Evolutionary conservation across 2,113 vertebrate species (phyloP).

Genomic region (Lates calcarifer): DNA sequence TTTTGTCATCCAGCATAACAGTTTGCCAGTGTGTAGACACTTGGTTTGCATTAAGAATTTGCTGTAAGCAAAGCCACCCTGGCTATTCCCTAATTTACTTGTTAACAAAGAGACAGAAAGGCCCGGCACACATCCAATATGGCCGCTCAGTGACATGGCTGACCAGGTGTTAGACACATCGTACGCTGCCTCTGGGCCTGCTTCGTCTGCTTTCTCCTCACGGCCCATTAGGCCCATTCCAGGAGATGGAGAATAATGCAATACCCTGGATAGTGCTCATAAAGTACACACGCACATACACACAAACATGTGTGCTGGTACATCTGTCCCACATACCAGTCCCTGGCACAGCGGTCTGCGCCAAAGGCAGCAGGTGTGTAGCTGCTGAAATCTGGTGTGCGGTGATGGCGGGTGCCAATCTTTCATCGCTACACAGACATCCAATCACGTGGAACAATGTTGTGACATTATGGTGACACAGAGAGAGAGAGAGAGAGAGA

Average conservation of each 20-base stretch:
- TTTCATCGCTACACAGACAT: conserved; percentile 61
- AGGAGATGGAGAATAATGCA: conserved; percentile 65
- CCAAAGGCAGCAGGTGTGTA: conserved; percentile 76
- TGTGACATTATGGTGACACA: conserved; percentile 56
- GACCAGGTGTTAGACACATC: conserved; percentile 79
- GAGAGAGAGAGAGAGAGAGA: conserved; percentile 25
- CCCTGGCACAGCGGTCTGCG: conserved; percentile 30
- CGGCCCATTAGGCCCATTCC: conserved; percentile 74
- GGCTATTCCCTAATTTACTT: conserved; percentile 10
- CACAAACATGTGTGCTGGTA: conserved; percentile 36
- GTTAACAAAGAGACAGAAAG: conserved; percentile 68
- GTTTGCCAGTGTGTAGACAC: background rate
- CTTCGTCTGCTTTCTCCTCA: conserved; percentile 73
- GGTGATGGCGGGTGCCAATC: conserved; percentile 69
- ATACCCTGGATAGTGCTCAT: conserved; percentile 47
- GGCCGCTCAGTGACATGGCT: conserved; percentile 65
- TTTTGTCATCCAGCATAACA: background rate
- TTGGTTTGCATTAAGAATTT: conserved; percentile 24
- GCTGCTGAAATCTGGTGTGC: conserved; percentile 49
- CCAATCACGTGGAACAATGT: conserved; percentile 57
- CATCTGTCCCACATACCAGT: conserved; percentile 54
- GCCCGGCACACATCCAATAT: conserved; percentile 59
- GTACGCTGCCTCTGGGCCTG: conserved; percentile 65
- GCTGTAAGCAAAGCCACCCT: conserved; percentile 18
- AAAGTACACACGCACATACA: conserved; percentile 36